phyloP scores from a whole-genome alignment of 2,797 vertebrate species.

The Nyctibius grandis region DNA sequence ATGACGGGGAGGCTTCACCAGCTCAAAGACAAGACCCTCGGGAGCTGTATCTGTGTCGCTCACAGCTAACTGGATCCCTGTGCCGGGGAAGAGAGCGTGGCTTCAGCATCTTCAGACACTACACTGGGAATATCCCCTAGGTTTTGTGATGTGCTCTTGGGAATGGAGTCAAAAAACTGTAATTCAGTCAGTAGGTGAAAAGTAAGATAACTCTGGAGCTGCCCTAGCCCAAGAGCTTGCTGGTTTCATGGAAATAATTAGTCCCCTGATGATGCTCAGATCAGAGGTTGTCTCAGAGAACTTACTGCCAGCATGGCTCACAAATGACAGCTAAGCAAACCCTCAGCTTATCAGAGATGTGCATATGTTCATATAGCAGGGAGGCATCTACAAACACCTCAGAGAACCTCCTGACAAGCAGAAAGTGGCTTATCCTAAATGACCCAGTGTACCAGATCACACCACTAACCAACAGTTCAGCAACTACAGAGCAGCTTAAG shows the following conservation, averaged over 20 bases:
- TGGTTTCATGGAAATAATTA: neutral
- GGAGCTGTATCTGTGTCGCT: conserved; percentile 81
- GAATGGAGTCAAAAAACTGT: rapidly evolving
- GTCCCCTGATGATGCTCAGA: neutral
- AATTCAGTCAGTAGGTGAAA: neutral
- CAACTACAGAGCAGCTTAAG: neutral
- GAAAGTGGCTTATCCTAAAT: neutral
- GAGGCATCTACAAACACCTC: neutral
- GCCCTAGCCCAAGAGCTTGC: neutral
- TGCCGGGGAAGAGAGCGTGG: neutral
- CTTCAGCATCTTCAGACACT: neutral
- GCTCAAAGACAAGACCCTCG: conserved; percentile 89
- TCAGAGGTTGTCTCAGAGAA: neutral
- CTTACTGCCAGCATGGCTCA: neutral
- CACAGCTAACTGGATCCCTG: conserved; percentile 85
- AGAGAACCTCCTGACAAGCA: neutral
- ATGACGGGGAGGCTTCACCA: conserved; percentile 82
- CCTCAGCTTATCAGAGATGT: neutral
- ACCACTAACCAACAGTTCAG: neutral
- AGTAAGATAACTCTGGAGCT: neutral
- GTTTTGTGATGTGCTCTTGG: neutral
- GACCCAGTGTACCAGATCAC: neutral
- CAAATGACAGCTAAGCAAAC: neutral
- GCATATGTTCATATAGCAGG: neutral
- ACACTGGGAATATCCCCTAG: neutral